Conservation (phyloP, 1,140 invertebrate genomes). For the Drosophila nannoptera region DNA sequence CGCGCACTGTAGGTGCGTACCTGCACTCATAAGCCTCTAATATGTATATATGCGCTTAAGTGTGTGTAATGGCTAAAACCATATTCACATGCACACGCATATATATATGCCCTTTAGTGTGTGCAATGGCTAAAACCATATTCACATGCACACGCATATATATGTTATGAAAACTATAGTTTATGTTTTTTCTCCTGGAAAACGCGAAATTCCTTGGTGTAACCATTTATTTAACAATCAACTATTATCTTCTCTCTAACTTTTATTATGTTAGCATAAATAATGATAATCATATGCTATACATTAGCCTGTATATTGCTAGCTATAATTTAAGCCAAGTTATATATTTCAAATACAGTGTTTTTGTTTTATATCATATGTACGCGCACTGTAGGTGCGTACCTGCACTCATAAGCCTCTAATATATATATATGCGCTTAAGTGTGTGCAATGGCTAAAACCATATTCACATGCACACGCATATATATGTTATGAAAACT, state of each 20-base stretch:
- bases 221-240: constrained; percentile 51
- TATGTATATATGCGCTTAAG: constrained; percentile 44
- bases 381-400: constrained; percentile 31
- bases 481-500: constrained; percentile 34
- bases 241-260: constrained; percentile 33
- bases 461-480: constrained; percentile 30
- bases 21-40: constrained; percentile 28
- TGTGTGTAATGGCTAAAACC: constrained; percentile 47
- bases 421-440: constrained; percentile 45
- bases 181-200: constrained; percentile 44
- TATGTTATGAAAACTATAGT: constrained; percentile 37
- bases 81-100: constrained; percentile 30
- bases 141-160: too few relatives aligned
- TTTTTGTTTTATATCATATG: constrained; percentile 63
- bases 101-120: constrained; percentile 18
- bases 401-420: constrained; percentile 23
- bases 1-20: constrained; percentile 17
- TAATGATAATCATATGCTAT: constrained; percentile 44
- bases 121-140: too few relatives aligned
- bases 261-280: constrained; percentile 61
- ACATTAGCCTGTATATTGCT: constrained; percentile 69
- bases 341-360: constrained; percentile 60
- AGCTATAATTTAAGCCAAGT: constrained; percentile 73
- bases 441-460: constrained; percentile 45
- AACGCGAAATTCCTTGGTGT: constrained; percentile 36